A percentile compares a stretch with the other conserved stretches of the same genome.
phyloP scores from a whole-genome alignment of 1,140 invertebrate species.

The Wiebesia pumilae region DNA sequence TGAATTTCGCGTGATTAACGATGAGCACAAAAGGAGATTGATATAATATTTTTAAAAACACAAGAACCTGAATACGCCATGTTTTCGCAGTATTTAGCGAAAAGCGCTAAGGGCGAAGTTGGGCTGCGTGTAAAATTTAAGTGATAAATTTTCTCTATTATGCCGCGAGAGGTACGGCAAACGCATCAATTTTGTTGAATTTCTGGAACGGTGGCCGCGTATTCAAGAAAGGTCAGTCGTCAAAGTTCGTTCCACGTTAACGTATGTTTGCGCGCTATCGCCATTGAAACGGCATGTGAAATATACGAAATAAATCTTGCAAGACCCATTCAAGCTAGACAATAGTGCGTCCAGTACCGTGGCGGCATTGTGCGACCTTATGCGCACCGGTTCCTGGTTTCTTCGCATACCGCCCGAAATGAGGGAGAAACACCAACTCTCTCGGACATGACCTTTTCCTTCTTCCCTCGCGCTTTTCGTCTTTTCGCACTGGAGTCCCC shows the following conservation, averaged over 20 bases:
- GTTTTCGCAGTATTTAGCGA: background rate
- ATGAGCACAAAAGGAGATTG: background rate
- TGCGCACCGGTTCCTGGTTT: conserved; percentile 32
- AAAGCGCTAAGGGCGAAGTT: no score
- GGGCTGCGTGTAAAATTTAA: background rate
- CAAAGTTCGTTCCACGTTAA: conserved; percentile 62
- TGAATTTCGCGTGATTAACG: background rate
- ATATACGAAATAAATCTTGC: conserved; percentile 77
- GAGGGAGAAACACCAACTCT: background rate
- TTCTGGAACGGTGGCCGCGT: conserved; percentile 46
- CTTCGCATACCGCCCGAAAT: no score
- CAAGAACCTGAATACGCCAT: background rate
- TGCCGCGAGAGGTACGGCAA: conserved; percentile 28
- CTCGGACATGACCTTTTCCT: conserved; percentile 39
- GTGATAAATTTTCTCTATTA: conserved; percentile 48
- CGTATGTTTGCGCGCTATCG: conserved; percentile 64
- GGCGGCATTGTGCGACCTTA: conserved; percentile 68
- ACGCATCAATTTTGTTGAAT: conserved; percentile 42
- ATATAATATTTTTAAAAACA: background rate
- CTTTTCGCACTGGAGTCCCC: conserved; percentile 57
- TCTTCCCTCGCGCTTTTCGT: conserved; percentile 52
- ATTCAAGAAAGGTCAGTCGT: conserved; percentile 62
- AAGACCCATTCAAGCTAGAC: conserved; percentile 74
- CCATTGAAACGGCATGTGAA: conserved; percentile 75
- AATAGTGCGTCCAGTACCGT: conserved; percentile 73